phyloP scores from a whole-genome alignment of 2,113 vertebrate species.

The Oncorhynchus kisutch region DNA sequence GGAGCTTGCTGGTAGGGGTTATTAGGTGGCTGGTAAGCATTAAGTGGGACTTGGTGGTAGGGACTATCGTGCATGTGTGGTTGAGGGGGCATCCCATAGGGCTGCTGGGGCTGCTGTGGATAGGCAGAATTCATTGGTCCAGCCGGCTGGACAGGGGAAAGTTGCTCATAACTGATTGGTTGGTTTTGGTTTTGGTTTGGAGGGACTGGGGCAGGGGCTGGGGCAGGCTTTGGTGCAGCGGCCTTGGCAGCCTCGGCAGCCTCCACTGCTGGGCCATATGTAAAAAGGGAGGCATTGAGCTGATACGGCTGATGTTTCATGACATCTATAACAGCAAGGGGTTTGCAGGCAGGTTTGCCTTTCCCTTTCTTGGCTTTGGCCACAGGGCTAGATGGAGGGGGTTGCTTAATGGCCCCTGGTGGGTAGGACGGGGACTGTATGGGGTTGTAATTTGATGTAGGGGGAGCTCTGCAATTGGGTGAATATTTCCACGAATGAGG shows the following conservation, averaged over 20 bases:
- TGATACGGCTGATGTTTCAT: slow-evolving; percentile 98
- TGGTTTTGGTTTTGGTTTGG: slow-evolving; percentile 74
- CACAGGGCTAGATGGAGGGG: slow-evolving; percentile 63
- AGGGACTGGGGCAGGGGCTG: slow-evolving; percentile 46
- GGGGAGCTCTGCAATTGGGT: slow-evolving; percentile 90
- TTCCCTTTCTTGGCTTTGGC: slow-evolving; percentile 72
- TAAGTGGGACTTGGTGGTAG: slow-evolving; percentile 57
- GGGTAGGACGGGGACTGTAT: slow-evolving; percentile 91
- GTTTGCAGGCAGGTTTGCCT: slow-evolving; percentile 82
- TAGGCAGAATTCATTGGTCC: slow-evolving; percentile 66
- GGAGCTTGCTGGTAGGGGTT: slow-evolving; percentile 20
- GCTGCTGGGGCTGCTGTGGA: slow-evolving; percentile 66
- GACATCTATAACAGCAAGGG: slow-evolving; percentile 88
- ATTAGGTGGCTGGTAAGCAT: slow-evolving; percentile 55
- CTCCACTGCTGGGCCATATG: slow-evolving; percentile 82
- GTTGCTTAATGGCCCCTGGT: slow-evolving; percentile 81
- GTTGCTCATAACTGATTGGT: slow-evolving; percentile 63
- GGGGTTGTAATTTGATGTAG: slow-evolving; percentile 89
- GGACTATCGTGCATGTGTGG: slow-evolving; percentile 63
- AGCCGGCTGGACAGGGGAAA: slow-evolving; percentile 65
- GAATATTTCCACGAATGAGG: slow-evolving; percentile 94
- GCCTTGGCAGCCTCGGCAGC: slow-evolving; percentile 72
- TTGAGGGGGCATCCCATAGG: slow-evolving; percentile 72
- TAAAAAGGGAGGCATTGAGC: slow-evolving; percentile 90
- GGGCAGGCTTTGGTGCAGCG: slow-evolving; percentile 47